phyloP scores from a whole-genome alignment of 2,888 invertebrate species.

The Brachycybe producta region DNA sequence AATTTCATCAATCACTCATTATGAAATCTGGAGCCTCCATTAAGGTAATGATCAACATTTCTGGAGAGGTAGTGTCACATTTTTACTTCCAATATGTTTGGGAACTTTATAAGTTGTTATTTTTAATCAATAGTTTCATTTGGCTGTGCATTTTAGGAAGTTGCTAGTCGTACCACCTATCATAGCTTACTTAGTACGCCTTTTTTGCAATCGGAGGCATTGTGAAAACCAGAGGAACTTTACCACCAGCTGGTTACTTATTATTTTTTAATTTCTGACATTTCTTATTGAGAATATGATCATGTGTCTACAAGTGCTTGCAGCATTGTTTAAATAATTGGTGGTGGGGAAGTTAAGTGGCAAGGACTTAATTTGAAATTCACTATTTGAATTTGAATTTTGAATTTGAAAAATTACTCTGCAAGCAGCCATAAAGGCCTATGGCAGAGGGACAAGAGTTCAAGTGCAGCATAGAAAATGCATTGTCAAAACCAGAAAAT shows the following conservation, averaged over 20 bases:
- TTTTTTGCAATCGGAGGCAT: slow-evolving; percentile 36
- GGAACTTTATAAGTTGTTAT: not conserved
- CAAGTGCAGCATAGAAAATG: too few relatives aligned
- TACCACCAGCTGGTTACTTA: slow-evolving; percentile 32
- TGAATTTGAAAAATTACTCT: too few relatives aligned
- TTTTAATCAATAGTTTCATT: not conserved
- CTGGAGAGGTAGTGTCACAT: slow-evolving; percentile 52
- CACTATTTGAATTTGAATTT: too few relatives aligned
- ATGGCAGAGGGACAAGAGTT: too few relatives aligned
- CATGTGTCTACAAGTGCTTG: too few relatives aligned
- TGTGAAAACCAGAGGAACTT: slow-evolving; percentile 32
- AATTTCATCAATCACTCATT: slow-evolving; percentile 78
- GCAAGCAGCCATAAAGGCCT: too few relatives aligned
- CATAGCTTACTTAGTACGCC: slow-evolving; percentile 45
- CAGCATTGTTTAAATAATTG: too few relatives aligned
- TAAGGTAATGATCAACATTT: slow-evolving; percentile 58
- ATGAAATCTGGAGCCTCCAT: slow-evolving; percentile 60
- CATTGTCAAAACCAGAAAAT: too few relatives aligned
- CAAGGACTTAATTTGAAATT: too few relatives aligned
- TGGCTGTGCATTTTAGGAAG: slow-evolving; percentile 24
- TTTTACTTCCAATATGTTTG: not conserved
- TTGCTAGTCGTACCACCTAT: slow-evolving; percentile 42
- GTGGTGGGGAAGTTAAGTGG: too few relatives aligned
- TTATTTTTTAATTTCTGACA: too few relatives aligned
- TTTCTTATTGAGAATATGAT: too few relatives aligned